Evolutionary conservation across 2,113 vertebrate species (phyloP).

Genomic region (Oreamnos americanus): DNA sequence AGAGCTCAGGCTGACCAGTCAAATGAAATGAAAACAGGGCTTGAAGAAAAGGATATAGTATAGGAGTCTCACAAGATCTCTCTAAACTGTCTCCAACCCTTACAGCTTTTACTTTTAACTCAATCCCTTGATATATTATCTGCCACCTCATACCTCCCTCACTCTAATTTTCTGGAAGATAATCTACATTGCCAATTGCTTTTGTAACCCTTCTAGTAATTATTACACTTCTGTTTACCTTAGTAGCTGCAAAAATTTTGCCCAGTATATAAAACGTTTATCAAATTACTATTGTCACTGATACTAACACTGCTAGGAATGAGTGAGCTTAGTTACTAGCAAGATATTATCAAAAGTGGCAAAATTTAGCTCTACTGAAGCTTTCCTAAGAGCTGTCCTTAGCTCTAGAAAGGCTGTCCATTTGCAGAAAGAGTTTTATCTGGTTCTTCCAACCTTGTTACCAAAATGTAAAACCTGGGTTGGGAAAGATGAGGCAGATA

Average conservation of each 20-base stretch:
- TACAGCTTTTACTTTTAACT: not conserved
- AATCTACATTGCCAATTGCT: not conserved
- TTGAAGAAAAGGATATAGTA: not conserved
- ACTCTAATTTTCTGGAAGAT: not conserved
- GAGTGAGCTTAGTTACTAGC: not conserved
- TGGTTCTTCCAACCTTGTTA: not conserved
- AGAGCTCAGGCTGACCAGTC: not conserved
- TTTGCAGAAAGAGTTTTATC: not conserved
- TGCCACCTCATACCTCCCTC: not conserved
- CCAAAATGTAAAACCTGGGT: not conserved
- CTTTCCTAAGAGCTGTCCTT: not conserved
- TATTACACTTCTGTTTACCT: not conserved
- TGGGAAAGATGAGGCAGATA: not conserved
- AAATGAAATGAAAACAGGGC: not conserved
- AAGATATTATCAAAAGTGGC: not conserved
- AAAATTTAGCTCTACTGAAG: not conserved
- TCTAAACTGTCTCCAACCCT: not conserved
- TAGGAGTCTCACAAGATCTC: not conserved
- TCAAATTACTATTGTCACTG: not conserved
- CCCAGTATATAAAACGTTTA: not conserved
- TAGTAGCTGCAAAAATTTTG: not conserved
- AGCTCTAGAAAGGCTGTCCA: not conserved
- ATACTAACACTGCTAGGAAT: not conserved
- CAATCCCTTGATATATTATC: not conserved
- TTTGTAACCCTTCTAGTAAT: conserved; percentile 9